These are phyloP conservation scores for Cinara cedri DNA, from an alignment of 2,888 invertebrate genomes.

Conservation along the genomic window DNA sequence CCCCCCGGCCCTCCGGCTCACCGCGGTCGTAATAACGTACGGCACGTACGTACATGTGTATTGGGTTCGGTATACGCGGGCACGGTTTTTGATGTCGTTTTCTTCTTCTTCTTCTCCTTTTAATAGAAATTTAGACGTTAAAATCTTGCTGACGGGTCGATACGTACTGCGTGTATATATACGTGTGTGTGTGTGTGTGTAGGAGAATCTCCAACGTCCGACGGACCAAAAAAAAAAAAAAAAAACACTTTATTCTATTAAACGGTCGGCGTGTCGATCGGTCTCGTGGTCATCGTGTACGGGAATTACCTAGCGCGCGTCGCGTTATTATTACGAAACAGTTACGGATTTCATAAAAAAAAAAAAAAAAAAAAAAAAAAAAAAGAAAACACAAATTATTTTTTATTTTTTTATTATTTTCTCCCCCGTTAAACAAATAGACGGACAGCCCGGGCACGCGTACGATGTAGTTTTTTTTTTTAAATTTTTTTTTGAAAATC, in stretches of 20 bases:
- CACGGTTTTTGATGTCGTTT: not conserved
- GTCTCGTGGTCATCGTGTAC: not conserved
- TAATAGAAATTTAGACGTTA: slow-evolving; percentile 41
- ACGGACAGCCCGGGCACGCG: not conserved
- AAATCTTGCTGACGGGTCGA: slow-evolving; percentile 45
- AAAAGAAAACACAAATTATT: not conserved
- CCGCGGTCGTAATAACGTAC: too few species aligned
- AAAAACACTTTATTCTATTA: not conserved
- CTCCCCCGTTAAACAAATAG: too few species aligned
- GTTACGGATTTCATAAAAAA: slow-evolving; percentile 24
- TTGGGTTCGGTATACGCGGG: too few species aligned
- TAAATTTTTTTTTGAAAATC: not conserved
- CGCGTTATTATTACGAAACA: not conserved
- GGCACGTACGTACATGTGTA: too few species aligned
- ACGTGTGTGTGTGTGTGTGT: too few species aligned
- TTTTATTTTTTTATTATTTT: slow-evolving; percentile 2
- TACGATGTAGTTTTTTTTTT: slow-evolving; percentile 19
- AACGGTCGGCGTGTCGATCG: not conserved
- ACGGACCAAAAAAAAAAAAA: slow-evolving; percentile 20
- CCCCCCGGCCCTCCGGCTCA: not conserved
- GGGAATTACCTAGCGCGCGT: too few species aligned
- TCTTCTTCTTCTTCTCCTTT: not conserved
- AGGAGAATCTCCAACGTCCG: not conserved
- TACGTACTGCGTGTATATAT: too few species aligned
- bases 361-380: too few species aligned